Base-by-base conservation (phyloP, 2,797 vertebrate genomes). In the Adrianichthys oophorus region DNA sequence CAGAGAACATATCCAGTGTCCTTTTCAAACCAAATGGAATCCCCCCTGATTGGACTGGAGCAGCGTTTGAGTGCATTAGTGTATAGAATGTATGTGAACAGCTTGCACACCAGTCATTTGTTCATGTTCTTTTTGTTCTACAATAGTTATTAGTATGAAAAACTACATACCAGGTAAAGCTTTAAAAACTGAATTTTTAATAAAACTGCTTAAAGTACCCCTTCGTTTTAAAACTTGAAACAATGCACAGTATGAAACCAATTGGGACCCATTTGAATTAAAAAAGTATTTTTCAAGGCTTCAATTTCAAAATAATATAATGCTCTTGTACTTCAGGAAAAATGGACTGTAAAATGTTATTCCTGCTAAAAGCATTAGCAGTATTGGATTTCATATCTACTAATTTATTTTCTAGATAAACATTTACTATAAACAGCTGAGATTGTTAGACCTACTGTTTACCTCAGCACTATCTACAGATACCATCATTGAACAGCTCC, bases 1-100 rank as follows among this genome's bases (percentile, higher is more conserved):
- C 68, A 59, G 24, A n/a, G 48, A 68, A 32, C 55, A 15, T 70
- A 85, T 86, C 74, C 42, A 59, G 66, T 86, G 86, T 82, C 83
- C 26, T 14, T 45, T 55, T 62, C 52, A 59, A 82, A 60, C 68
- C 62, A 45, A 72, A 55, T 65, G 66, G 65, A 87, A 74, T 82
- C 76, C 71, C 68, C 52, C 67, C 69, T 87, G 81, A 79, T 78
- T 83, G 62, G 42, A 49, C 67, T 76, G 77, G 67, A 67, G 0
- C 10, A 68, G 53, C 23, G 51, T 70, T 56, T 65, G 63, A 56
- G 48, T 57, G 24, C 59, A 44, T 65, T 32, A n/a, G 56, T 73
- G 73, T 75, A 69, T 64, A 48, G 59, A 45, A 68, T 72, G 60
- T 67, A 73, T 43, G 40, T 37, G 49, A 68, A 77, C 48, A 54